phyloP scores from a whole-genome alignment of 2,797 vertebrate genomes.

The Babyrousa celebensis region DNA sequence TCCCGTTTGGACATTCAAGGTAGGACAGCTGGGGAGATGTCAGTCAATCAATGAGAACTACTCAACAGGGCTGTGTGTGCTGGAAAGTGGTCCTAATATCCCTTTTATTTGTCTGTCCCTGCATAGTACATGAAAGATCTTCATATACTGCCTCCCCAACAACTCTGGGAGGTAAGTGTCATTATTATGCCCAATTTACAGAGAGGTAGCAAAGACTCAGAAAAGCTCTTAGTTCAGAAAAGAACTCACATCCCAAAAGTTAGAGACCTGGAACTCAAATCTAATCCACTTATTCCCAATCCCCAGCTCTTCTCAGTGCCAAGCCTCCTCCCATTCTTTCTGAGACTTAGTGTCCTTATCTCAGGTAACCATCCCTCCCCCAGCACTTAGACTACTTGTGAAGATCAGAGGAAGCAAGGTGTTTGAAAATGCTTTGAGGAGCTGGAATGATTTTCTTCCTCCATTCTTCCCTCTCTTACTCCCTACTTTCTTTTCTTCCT shows the following conservation, averaged over 20 bases:
- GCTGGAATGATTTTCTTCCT: background rate
- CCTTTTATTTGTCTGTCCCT: background rate
- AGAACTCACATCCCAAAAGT: background rate
- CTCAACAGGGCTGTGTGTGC: background rate
- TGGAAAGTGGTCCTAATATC: background rate
- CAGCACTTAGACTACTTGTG: background rate
- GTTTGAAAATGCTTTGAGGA: conserved; percentile 34
- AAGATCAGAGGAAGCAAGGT: background rate
- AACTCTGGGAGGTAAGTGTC: background rate
- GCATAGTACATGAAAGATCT: background rate
- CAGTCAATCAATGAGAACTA: conserved; percentile 7
- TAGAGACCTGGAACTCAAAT: background rate
- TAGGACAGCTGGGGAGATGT: conserved; percentile 10
- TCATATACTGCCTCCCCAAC: background rate
- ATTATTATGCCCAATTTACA: background rate
- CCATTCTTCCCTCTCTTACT: background rate
- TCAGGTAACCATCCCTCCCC: background rate
- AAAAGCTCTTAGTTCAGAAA: background rate
- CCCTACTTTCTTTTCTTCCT: background rate
- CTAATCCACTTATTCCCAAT: background rate
- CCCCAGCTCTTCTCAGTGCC: background rate
- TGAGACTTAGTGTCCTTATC: background rate
- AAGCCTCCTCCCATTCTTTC: background rate
- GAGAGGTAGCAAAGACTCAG: background rate
- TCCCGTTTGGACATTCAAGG: background rate